A percentile compares a stretch with the other conserved stretches of the same genome.
Evolutionary conservation across 2,113 vertebrate species (phyloP).

Genomic region (Sturnira hondurensis): DNA sequence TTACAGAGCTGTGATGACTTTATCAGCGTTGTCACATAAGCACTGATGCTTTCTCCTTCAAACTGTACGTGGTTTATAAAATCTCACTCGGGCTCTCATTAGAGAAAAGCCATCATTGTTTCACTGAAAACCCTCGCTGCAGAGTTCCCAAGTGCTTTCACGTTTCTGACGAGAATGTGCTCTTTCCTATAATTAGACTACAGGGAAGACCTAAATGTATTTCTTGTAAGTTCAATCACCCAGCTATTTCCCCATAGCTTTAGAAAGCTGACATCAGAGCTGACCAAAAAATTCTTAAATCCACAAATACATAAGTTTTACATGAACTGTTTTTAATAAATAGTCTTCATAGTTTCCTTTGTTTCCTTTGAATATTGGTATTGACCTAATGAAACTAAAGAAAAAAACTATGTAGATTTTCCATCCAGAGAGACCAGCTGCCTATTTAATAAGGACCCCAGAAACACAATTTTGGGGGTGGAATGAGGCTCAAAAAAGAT

Average conservation of each 20-base stretch:
- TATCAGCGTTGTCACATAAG: slow-evolving; percentile 45
- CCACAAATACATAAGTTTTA: neutral
- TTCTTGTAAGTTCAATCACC: neutral
- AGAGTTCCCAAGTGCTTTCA: slow-evolving; percentile 5
- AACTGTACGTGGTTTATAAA: slow-evolving; percentile 38
- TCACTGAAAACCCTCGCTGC: neutral
- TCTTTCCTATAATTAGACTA: neutral
- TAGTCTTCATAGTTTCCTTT: neutral
- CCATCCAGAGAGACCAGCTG: neutral
- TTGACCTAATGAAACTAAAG: neutral
- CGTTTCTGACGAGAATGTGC: neutral
- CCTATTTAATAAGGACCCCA: neutral
- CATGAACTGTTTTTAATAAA: neutral
- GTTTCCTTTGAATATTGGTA: neutral
- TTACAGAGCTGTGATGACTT: slow-evolving; percentile 11
- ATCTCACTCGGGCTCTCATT: slow-evolving; percentile 23
- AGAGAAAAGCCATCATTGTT: neutral
- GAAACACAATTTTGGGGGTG: neutral
- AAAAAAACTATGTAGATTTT: neutral
- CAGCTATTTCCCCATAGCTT: neutral
- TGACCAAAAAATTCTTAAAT: neutral
- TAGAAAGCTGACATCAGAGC: neutral
- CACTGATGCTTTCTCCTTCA: neutral
- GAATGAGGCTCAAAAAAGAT: neutral
- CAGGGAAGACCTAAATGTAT: neutral